Evolutionary conservation across 1,140 invertebrate genomes (phyloP).

Genomic region (Platyscapa corneri): DNA sequence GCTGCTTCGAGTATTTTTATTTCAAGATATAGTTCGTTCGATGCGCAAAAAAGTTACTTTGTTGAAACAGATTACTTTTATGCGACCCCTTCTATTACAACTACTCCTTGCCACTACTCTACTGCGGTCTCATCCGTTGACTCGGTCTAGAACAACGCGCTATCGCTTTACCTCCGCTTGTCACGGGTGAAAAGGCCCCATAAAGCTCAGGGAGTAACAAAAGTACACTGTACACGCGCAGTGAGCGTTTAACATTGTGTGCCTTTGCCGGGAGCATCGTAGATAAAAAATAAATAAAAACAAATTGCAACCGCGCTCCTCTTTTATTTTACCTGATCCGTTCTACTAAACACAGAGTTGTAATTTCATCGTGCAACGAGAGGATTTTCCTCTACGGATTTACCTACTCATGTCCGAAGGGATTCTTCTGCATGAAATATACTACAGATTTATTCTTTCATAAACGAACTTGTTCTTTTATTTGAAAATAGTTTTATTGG

Average conservation of each 20-base stretch:
- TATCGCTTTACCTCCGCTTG: conserved; percentile 9
- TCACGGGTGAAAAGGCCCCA: conserved; percentile 21
- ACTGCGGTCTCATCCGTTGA: background rate
- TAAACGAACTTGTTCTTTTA: background rate
- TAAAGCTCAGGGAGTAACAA: conserved; percentile 23
- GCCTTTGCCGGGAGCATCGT: background rate
- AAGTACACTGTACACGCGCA: background rate
- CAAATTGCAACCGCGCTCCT: background rate
- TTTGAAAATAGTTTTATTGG: too few species aligned
- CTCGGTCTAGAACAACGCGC: conserved; percentile 12
- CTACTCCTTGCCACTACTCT: conserved; percentile 5
- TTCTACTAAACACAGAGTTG: background rate
- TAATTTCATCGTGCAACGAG: background rate
- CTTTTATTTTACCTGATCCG: conserved; percentile 11
- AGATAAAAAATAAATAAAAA: conserved; percentile 46
- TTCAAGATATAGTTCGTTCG: background rate
- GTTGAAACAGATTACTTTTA: conserved; percentile 13
- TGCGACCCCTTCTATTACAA: background rate
- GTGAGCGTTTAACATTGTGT: conserved; percentile 33
- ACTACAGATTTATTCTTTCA: background rate
- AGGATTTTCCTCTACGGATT: background rate
- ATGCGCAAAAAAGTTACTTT: background rate
- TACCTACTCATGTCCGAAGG: background rate
- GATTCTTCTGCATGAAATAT: background rate
- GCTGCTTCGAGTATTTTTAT: background rate